Evolutionary conservation across 2,113 vertebrate species (phyloP).

Genomic region (Sakesphorus luctuosus): DNA sequence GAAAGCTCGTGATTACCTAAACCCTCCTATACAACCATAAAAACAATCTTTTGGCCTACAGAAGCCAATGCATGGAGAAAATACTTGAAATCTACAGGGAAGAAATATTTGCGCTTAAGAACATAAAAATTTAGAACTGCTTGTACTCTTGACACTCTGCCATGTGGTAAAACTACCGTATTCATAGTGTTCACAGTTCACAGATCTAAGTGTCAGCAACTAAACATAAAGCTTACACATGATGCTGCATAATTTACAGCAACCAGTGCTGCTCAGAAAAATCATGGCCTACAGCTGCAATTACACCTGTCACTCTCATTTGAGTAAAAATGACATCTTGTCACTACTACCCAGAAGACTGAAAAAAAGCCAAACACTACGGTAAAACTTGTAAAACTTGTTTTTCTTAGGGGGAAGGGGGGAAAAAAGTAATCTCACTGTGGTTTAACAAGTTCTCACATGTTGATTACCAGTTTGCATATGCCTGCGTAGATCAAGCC

Average conservation of each 20-base stretch:
- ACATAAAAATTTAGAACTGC: neutral
- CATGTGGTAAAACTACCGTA: neutral
- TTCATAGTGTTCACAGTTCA: neutral
- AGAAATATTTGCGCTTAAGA: neutral
- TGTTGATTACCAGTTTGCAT: fast-evolving
- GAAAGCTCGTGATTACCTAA: conserved; percentile 12
- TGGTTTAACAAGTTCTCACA: neutral
- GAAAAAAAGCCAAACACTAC: neutral
- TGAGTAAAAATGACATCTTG: neutral
- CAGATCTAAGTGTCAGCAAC: neutral
- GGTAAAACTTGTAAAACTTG: neutral
- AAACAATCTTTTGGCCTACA: neutral
- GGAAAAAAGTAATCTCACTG: neutral
- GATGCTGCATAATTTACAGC: neutral
- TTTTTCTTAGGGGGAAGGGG: neutral
- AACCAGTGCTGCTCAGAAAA: neutral
- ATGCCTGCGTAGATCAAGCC: neutral
- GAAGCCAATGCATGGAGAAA: neutral
- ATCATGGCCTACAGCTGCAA: neutral
- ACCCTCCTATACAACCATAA: neutral
- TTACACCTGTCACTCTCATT: neutral
- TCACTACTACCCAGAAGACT: neutral
- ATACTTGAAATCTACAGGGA: neutral
- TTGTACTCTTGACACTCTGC: neutral
- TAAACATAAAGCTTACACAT: neutral